phyloP scores from a whole-genome alignment of 2,888 invertebrate genomes.

The Scaeva pyrastri region DNA sequence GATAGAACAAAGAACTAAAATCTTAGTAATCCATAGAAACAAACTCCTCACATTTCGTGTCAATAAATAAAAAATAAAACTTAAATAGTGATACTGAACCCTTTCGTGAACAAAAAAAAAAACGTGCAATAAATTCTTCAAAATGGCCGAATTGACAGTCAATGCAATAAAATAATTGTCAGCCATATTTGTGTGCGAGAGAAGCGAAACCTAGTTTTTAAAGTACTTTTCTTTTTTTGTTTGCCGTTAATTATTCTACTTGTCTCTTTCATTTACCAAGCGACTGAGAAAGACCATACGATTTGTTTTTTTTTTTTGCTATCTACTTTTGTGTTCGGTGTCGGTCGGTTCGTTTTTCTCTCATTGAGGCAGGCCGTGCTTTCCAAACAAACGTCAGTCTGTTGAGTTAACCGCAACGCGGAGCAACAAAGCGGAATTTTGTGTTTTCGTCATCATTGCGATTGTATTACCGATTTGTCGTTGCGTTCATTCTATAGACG shows the following conservation, averaged over 20 bases:
- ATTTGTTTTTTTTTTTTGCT: not conserved
- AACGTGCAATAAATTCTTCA: conserved; percentile 46
- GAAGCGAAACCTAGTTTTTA: conserved; percentile 26
- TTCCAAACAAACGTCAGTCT: conserved; percentile 63
- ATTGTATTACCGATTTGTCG: conserved; percentile 4
- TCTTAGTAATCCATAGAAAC: not conserved
- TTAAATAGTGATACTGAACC: not conserved
- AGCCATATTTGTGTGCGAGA: conserved; percentile 67
- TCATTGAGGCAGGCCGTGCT: conserved; percentile 70
- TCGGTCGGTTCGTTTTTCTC: conserved; percentile 20
- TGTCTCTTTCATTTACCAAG: not conserved
- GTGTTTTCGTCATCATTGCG: conserved; percentile 10
- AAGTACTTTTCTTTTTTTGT: conserved; percentile 20
- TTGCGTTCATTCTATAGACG: conserved; percentile 17
- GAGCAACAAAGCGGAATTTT: conserved; percentile 24
- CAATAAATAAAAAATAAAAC: not conserved
- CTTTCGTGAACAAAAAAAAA: conserved; percentile 20
- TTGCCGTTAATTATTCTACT: conserved; percentile 52
- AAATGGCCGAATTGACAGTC: conserved; percentile 73
- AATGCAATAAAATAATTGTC: conserved; percentile 51
- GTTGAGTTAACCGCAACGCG: conserved; percentile 64
- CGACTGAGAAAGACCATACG: conserved; percentile 14
- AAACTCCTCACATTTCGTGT: not conserved
- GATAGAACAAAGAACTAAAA: not conserved
- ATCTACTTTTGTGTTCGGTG: conserved; percentile 52